A percentile compares a stretch with the other conserved stretches of the same genome.
Evolutionary conservation across 2,888 invertebrate species (phyloP).

Genomic region (Myopa testacea): DNA sequence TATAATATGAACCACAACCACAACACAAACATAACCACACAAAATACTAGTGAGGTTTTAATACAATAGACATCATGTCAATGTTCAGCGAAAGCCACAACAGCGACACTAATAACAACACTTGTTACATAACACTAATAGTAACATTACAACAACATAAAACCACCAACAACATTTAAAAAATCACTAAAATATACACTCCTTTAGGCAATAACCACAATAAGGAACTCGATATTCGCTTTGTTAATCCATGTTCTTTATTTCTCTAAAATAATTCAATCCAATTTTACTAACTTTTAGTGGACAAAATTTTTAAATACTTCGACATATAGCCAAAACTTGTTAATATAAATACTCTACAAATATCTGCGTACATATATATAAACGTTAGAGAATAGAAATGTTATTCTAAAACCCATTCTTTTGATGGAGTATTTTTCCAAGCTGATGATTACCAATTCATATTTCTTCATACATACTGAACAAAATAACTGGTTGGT

Average conservation of each 20-base stretch:
- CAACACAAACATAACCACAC: neutral
- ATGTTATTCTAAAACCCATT: neutral
- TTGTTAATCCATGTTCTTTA: neutral
- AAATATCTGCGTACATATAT: no score
- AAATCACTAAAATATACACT: neutral
- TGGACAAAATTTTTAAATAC: no score
- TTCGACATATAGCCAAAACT: no score
- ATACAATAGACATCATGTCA: neutral
- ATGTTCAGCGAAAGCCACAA: conserved; percentile 6
- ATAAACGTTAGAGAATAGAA: conserved; percentile 15
- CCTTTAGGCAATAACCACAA: conserved; percentile 9
- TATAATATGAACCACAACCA: neutral
- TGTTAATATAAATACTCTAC: no score
- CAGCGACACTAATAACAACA: neutral
- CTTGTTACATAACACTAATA: no score
- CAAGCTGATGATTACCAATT: no score
- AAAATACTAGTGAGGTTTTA: no score
- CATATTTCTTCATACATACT: no score
- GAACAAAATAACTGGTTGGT: no score
- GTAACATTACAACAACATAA: neutral
- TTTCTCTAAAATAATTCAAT: conserved; percentile 23
- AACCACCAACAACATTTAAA: neutral
- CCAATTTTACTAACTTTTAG: conserved; percentile 7
- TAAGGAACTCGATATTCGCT: conserved; percentile 13
- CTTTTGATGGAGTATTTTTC: no score